Percentiles rank a stretch among this genome's conserved stretches.
Conservation (phyloP, 2,888 invertebrate species). For the Erebia ligea region DNA sequence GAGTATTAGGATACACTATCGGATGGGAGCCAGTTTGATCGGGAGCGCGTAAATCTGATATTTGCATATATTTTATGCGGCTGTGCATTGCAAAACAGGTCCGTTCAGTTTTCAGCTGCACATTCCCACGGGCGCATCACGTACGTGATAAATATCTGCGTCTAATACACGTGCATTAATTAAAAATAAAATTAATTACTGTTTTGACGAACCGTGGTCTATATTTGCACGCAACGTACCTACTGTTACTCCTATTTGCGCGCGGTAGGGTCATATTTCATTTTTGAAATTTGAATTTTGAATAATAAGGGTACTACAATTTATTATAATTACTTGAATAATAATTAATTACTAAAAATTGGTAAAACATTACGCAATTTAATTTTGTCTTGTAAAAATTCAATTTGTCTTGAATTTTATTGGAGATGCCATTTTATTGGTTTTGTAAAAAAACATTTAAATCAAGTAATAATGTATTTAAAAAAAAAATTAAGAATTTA, state of each 20-base stretch:
- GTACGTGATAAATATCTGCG: slow-evolving; percentile 40
- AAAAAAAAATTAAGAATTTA: background rate
- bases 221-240: background rate
- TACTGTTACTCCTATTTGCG: slow-evolving; percentile 4
- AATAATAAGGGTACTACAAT: too few species aligned
- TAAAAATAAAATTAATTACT: slow-evolving; percentile 26
- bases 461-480: too few species aligned
- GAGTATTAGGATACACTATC: slow-evolving; percentile 40
- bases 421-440: too few species aligned
- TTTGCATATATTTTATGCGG: slow-evolving; percentile 65
- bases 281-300: background rate
- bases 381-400: background rate
- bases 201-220: slow-evolving; percentile 18
- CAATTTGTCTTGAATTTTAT: background rate
- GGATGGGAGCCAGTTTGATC: slow-evolving; percentile 53
- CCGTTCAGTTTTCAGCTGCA: slow-evolving; percentile 53
- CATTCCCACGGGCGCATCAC: slow-evolving; percentile 51
- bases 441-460: background rate
- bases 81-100: slow-evolving; percentile 63
- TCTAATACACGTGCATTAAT: slow-evolving; percentile 34
- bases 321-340: too few species aligned
- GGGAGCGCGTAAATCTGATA: slow-evolving; percentile 47
- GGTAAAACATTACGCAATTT: background rate
- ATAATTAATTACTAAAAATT: background rate
- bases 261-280: background rate